These are phyloP conservation scores for Latrodectus elegans DNA, from an alignment of 2,888 invertebrate genomes.

Conservation along the genomic window DNA sequence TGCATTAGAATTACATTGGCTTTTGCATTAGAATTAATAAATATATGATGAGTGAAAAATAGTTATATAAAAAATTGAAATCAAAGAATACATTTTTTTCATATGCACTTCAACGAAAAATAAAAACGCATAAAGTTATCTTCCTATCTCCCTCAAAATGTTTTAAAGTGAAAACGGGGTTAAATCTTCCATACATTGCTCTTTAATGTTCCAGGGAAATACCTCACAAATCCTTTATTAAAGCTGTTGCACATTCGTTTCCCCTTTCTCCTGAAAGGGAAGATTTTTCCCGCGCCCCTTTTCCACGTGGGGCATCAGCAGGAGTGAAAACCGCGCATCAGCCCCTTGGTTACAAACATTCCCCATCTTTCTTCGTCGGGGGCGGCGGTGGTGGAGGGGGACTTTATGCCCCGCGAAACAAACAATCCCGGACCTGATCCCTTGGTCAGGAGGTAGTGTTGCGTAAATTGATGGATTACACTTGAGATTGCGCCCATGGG, in stretches of 20 bases:
- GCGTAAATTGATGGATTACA: slow-evolving; percentile 56
- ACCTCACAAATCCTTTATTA: background rate
- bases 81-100: too few species aligned
- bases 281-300: background rate
- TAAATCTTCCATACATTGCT: background rate
- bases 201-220: background rate
- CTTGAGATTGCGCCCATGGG: slow-evolving; percentile 33
- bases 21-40: too few species aligned
- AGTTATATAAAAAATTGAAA: too few species aligned
- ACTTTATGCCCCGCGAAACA: slow-evolving; percentile 38
- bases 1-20: too few species aligned
- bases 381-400: background rate
- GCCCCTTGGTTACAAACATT: slow-evolving; percentile 27
- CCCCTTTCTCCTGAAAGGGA: background rate
- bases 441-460: slow-evolving; percentile 40
- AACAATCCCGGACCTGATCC: slow-evolving; percentile 46
- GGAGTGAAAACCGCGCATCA: slow-evolving; percentile 2
- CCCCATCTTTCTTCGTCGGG: background rate
- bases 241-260: background rate
- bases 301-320: background rate
- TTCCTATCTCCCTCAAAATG: background rate
- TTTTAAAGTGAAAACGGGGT: background rate
- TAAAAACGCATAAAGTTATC: background rate
- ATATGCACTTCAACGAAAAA: background rate
- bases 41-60: too few species aligned